Conservation (phyloP, 2,797 vertebrate genomes). For the Hemitrygon akajei region DNA sequence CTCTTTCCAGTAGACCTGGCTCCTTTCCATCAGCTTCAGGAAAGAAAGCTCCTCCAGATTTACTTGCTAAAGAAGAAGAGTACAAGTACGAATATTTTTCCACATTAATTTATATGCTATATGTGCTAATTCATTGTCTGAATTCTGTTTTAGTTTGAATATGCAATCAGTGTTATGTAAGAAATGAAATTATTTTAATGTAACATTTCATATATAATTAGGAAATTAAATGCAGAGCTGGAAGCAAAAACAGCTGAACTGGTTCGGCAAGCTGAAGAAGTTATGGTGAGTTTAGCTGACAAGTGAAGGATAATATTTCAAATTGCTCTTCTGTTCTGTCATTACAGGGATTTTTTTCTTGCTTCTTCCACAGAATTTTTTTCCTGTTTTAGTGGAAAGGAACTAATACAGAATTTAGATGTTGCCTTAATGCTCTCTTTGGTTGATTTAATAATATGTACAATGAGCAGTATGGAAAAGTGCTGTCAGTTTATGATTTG, state of each 20-base stretch:
- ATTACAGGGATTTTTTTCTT: not conserved
- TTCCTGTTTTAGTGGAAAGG: not conserved
- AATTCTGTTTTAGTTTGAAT: not conserved
- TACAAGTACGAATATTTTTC: conserved; percentile 64
- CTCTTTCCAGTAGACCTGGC: conserved; percentile 39
- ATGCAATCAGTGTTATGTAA: not conserved
- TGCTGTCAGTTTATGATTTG: not conserved
- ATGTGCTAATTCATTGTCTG: not conserved
- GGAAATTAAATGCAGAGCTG: conserved; percentile 80
- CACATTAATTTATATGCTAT: not conserved
- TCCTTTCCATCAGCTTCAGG: conserved; percentile 46
- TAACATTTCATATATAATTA: conserved; percentile 50
- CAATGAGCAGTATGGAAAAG: not conserved
- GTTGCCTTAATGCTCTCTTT: not conserved
- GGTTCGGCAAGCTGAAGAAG: conserved; percentile 75
- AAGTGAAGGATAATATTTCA: not conserved
- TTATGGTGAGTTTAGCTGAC: conserved; percentile 65
- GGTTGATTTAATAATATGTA: not conserved
- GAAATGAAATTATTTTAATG: conserved; percentile 12
- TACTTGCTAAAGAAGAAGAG: conserved; percentile 68
- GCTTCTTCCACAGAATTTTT: not conserved
- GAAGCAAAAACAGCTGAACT: conserved; percentile 82
- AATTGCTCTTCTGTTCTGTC: not conserved
- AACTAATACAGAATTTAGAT: too few species aligned
- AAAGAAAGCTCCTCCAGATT: conserved; percentile 45